These are phyloP conservation scores for Pandion haliaetus DNA, from an alignment of 2,113 vertebrate species.

Conservation along the genomic window DNA sequence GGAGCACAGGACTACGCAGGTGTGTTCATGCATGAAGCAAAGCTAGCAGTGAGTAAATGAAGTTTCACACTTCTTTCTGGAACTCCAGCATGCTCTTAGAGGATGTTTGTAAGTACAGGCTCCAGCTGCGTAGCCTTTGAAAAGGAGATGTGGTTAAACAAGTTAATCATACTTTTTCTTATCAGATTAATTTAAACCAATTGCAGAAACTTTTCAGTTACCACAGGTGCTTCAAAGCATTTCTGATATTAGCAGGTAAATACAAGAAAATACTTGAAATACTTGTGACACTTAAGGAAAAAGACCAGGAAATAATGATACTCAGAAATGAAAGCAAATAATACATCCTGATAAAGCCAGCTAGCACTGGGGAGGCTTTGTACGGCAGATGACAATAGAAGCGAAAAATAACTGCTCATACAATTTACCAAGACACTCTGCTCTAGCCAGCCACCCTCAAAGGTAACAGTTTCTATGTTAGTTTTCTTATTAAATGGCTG, in stretches of 20 bases:
- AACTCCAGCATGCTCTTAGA: background rate
- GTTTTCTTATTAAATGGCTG: background rate
- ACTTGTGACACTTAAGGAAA: background rate
- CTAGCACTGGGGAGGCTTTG: background rate
- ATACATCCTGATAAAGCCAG: background rate
- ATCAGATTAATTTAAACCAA: background rate
- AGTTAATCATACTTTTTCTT: background rate
- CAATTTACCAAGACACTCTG: background rate
- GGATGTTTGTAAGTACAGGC: background rate
- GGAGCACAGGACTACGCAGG: background rate
- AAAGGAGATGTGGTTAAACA: background rate
- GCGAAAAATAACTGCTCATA: background rate
- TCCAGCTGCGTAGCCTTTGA: background rate
- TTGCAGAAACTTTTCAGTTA: background rate
- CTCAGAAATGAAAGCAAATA: background rate
- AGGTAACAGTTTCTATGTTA: background rate
- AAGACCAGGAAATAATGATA: background rate
- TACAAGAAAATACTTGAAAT: background rate
- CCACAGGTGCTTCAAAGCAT: background rate
- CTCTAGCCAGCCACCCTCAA: background rate
- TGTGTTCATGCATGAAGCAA: background rate
- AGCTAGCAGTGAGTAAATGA: background rate
- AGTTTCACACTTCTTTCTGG: background rate
- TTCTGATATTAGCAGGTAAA: background rate
- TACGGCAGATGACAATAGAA: background rate